Evolutionary conservation across 1,140 invertebrate species (phyloP).

Genomic region (Lutraria rhynchaena): DNA sequence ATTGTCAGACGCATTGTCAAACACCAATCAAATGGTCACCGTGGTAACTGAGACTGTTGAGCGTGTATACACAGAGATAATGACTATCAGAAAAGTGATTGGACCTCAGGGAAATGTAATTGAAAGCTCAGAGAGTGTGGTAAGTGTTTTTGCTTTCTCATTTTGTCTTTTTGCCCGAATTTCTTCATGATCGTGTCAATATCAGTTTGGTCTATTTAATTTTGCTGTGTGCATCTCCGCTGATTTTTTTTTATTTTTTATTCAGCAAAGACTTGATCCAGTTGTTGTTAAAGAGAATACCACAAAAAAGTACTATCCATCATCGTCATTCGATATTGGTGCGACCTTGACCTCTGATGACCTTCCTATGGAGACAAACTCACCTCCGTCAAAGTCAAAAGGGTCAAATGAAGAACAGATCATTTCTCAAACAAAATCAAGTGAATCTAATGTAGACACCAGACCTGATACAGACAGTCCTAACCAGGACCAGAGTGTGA

Average conservation of each 20-base stretch:
- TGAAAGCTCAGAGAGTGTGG: conserved; percentile 39
- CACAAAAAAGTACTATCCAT: conserved; percentile 50
- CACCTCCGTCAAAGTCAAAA: conserved; percentile 61
- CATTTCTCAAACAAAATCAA: too few relatives aligned
- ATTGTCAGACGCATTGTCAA: too few relatives aligned
- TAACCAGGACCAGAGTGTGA: conserved; percentile 44
- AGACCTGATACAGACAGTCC: conserved; percentile 3
- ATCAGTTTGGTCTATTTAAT: too few relatives aligned
- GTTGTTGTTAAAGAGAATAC: conserved; percentile 47
- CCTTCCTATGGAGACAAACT: conserved; percentile 67
- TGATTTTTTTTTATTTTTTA: background rate
- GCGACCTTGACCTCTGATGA: conserved; percentile 73
- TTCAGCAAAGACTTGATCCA: conserved; percentile 50
- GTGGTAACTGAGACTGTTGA: conserved; percentile 51
- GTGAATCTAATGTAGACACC: too few relatives aligned
- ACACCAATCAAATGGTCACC: conserved; percentile 43
- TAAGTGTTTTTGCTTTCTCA: conserved; percentile 2
- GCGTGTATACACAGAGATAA: conserved; percentile 48
- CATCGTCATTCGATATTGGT: conserved; percentile 64
- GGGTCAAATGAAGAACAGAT: too few relatives aligned
- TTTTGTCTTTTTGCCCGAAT: background rate
- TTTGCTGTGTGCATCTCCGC: background rate
- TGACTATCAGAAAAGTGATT: conserved; percentile 31
- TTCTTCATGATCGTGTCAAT: too few relatives aligned
- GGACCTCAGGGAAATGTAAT: conserved; percentile 22